phyloP scores from a whole-genome alignment of 2,113 vertebrate species.

The Mobula hypostoma region DNA sequence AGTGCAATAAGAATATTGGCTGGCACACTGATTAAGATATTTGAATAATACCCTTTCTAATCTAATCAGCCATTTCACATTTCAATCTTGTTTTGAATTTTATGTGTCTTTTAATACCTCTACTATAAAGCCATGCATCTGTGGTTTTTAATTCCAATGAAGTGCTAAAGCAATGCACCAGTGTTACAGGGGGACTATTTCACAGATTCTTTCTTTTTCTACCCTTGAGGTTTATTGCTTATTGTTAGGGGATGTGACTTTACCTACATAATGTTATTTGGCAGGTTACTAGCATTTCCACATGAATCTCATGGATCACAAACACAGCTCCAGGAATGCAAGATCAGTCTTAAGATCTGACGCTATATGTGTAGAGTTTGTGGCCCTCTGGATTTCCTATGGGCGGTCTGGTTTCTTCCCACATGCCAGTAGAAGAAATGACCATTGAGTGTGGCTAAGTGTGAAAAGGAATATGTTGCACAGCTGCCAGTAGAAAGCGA shows the following conservation, averaged over 20 bases:
- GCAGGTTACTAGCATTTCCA: background rate
- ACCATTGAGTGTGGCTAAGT: no score
- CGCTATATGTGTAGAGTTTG: no score
- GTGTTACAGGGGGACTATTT: background rate
- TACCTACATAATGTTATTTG: background rate
- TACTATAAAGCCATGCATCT: background rate
- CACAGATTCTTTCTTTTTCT: background rate
- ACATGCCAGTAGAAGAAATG: no score
- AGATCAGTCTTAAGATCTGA: no score
- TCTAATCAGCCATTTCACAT: background rate
- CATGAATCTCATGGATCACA: background rate
- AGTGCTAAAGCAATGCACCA: background rate
- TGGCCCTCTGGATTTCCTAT: no score
- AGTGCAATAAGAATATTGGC: background rate
- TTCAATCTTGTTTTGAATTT: background rate
- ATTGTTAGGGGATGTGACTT: background rate
- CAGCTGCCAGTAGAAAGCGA: no score
- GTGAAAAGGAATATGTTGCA: no score
- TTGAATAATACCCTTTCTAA: background rate
- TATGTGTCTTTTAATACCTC: background rate
- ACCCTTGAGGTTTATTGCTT: background rate
- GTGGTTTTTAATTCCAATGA: background rate
- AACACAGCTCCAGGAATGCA: background rate
- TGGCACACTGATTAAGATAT: background rate
- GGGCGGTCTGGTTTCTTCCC: no score